Conservation (phyloP, 2,888 invertebrate species). For the Trachelus iudaicus region DNA sequence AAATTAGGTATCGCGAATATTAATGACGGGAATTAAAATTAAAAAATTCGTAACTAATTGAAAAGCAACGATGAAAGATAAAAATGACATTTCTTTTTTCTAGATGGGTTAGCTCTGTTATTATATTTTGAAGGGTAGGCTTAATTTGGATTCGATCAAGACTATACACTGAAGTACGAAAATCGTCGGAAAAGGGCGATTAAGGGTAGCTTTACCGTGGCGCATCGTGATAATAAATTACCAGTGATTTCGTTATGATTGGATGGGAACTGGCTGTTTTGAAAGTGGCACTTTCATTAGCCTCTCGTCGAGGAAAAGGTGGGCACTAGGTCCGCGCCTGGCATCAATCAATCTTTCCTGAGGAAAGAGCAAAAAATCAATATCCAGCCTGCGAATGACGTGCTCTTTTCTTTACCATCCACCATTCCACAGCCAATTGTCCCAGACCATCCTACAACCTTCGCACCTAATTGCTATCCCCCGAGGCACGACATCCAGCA, state of each 20-base stretch:
- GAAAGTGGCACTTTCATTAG: slow-evolving; percentile 11
- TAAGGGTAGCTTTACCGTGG: background rate
- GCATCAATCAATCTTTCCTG: slow-evolving; percentile 16
- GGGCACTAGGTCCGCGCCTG: slow-evolving; percentile 3
- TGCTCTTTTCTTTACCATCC: background rate
- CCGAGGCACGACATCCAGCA: background rate
- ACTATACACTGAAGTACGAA: background rate
- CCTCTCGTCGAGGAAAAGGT: background rate
- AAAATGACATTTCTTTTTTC: background rate
- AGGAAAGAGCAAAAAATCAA: slow-evolving; percentile 16
- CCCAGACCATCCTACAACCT: slow-evolving; percentile 16
- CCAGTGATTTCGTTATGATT: slow-evolving; percentile 3
- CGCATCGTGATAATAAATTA: background rate
- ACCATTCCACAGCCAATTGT: slow-evolving; percentile 16
- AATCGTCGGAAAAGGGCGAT: background rate
- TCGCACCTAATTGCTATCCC: slow-evolving; percentile 17
- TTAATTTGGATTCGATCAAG: background rate
- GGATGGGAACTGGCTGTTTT: slow-evolving; percentile 5
- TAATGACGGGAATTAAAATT: background rate
- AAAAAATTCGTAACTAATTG: background rate
- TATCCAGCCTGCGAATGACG: slow-evolving; percentile 15
- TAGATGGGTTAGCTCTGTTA: background rate
- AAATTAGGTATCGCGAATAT: background rate
- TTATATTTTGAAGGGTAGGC: background rate
- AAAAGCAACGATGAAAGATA: background rate